A percentile compares a stretch with the other conserved stretches of the same genome.
phyloP scores from a whole-genome alignment of 1,140 invertebrate species.

The Bilobella aurantiaca region DNA sequence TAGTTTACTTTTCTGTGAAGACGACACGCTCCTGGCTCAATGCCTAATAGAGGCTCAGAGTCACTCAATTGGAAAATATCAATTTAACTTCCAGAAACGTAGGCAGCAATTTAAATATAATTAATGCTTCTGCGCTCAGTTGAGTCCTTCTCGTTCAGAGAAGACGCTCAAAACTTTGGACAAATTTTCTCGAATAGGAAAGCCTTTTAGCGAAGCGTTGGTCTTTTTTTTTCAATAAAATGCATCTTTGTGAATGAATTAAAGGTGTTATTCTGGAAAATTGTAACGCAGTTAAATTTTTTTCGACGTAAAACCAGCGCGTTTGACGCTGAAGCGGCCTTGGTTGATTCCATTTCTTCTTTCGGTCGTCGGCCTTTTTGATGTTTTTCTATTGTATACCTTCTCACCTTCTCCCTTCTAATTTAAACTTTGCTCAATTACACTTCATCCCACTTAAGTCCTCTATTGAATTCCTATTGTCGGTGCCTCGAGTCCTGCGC shows the following conservation, averaged over 20 bases:
- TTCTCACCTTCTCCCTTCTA: neutral
- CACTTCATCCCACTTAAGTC: neutral
- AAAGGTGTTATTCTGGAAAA: too few relatives aligned
- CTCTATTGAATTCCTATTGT: neutral
- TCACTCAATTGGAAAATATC: neutral
- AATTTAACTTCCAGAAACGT: neutral
- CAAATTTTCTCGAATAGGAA: too few relatives aligned
- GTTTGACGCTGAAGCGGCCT: too few relatives aligned
- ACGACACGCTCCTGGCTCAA: neutral
- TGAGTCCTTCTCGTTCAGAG: too few relatives aligned
- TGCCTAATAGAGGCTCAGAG: neutral
- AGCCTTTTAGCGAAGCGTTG: too few relatives aligned
- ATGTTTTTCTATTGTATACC: neutral
- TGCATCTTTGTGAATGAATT: too few relatives aligned
- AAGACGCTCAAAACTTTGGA: too few relatives aligned
- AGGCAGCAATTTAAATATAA: too few relatives aligned
- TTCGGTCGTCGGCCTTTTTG: neutral
- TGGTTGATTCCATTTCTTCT: neutral
- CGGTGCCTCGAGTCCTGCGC: neutral
- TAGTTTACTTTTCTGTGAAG: slow-evolving; percentile 1
- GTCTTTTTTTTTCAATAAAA: too few relatives aligned
- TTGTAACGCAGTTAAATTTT: too few relatives aligned
- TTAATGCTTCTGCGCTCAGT: too few relatives aligned
- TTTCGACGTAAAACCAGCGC: too few relatives aligned
- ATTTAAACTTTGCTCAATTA: slow-evolving; percentile 2